A percentile compares a stretch with the other conserved stretches of the same genome.
Conservation (phyloP, 2,113 vertebrate species). For the Haemorhous mexicanus region DNA sequence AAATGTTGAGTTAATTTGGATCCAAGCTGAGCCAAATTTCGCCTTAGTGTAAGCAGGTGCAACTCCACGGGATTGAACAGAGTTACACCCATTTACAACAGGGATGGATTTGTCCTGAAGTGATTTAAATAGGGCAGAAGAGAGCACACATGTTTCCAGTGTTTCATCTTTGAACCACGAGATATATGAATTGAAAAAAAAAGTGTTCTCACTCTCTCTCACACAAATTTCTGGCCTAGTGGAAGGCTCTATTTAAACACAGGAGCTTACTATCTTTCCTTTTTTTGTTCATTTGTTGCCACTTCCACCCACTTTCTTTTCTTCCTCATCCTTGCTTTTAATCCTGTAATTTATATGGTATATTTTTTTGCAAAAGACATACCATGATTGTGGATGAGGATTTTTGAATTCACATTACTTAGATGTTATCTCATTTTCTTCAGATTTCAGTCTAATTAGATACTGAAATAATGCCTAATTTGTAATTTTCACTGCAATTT, state of each 20-base stretch:
- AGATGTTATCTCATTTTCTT: background rate
- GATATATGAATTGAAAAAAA: background rate
- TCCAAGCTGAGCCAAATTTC: background rate
- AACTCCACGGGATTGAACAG: slow-evolving; percentile 9
- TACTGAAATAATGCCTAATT: background rate
- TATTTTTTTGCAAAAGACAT: background rate
- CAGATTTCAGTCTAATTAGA: background rate
- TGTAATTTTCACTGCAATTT: background rate
- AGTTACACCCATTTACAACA: slow-evolving; percentile 35
- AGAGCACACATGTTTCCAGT: slow-evolving; percentile 36
- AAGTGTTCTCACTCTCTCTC: background rate
- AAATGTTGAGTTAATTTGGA: slow-evolving; percentile 52
- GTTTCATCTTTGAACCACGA: slow-evolving; percentile 23
- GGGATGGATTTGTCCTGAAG: slow-evolving; percentile 13
- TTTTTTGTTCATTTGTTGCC: background rate
- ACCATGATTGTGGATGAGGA: background rate
- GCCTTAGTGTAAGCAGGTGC: slow-evolving; percentile 35
- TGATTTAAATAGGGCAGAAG: slow-evolving; percentile 31
- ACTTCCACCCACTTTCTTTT: background rate
- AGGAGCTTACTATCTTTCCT: background rate
- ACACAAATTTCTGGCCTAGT: background rate
- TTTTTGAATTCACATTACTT: background rate
- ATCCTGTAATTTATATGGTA: background rate
- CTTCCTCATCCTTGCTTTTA: background rate
- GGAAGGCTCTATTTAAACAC: background rate